Conservation (phyloP, 2,113 vertebrate genomes). For the Alaudala cheleensis region DNA sequence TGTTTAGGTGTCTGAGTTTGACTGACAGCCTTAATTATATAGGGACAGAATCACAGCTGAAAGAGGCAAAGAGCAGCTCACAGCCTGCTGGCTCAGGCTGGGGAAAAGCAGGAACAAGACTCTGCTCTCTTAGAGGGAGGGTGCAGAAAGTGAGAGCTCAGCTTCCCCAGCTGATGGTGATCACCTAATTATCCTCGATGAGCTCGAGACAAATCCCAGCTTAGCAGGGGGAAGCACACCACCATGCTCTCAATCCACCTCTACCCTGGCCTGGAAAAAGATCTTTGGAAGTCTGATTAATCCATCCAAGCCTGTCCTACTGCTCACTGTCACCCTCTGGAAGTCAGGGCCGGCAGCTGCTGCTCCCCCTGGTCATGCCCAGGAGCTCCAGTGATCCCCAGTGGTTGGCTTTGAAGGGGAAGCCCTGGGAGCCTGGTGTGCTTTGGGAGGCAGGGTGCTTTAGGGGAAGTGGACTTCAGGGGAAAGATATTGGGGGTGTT, state of each 20-base stretch:
- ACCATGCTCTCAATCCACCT: background rate
- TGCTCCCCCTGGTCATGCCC: background rate
- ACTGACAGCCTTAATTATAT: conserved; percentile 58
- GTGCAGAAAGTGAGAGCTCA: conserved; percentile 8
- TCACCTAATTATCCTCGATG: conserved; percentile 28
- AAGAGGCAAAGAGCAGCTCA: background rate
- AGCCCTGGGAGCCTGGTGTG: background rate
- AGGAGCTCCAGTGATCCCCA: background rate
- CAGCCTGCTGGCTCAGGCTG: background rate
- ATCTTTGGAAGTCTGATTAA: background rate
- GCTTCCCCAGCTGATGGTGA: conserved; percentile 6
- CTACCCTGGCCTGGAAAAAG: background rate
- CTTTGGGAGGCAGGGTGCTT: background rate
- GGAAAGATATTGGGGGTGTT: background rate
- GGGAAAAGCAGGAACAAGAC: background rate
- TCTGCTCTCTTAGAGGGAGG: background rate
- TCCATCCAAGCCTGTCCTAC: background rate
- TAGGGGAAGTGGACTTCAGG: background rate
- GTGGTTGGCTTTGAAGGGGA: background rate
- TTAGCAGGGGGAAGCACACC: background rate
- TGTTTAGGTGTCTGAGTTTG: conserved; percentile 12
- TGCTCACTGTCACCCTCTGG: background rate
- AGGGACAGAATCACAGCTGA: background rate
- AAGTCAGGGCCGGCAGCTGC: background rate
- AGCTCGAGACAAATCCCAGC: background rate